phyloP scores from a whole-genome alignment of 2,797 vertebrate genomes.

The Sebastiscus tertius region DNA sequence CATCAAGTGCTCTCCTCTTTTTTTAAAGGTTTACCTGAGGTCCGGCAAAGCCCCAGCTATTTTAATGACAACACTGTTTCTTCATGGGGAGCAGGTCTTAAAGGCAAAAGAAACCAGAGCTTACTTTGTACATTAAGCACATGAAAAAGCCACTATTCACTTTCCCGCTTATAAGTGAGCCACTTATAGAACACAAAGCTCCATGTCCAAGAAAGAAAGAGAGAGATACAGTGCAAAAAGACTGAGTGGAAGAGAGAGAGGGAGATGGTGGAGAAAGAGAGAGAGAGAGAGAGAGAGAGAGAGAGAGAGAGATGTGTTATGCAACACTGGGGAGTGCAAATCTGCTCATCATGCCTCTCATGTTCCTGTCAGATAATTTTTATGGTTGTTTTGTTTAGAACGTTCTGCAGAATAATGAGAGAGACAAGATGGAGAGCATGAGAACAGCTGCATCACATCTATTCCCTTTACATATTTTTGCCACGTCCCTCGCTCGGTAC shows the following conservation, averaged over 20 bases:
- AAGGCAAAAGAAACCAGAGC: constrained; percentile 37
- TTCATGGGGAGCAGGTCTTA: constrained; percentile 39
- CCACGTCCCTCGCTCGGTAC: constrained; percentile 12
- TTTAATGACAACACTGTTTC: constrained; percentile 42
- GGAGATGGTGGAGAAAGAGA: not conserved
- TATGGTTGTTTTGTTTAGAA: constrained; percentile 72
- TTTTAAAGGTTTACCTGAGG: constrained; percentile 59
- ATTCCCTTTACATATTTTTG: constrained; percentile 19
- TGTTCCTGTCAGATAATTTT: constrained; percentile 75
- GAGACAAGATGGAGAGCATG: constrained; percentile 52
- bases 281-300: not conserved
- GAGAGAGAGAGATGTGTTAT: constrained; percentile 58
- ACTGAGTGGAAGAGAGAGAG: constrained; percentile 26
- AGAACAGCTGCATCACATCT: constrained; percentile 62
- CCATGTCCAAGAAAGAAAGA: constrained; percentile 63
- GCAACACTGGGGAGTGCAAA: constrained; percentile 76
- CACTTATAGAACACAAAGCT: constrained; percentile 69
- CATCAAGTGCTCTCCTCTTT: constrained; percentile 31
- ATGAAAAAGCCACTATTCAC: constrained; percentile 44
- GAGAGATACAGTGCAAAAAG: constrained; percentile 52
- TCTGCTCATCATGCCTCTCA: constrained; percentile 79
- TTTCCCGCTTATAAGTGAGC: constrained; percentile 54
- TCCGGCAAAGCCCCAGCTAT: constrained; percentile 18
- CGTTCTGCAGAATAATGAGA: constrained; percentile 56
- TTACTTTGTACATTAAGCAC: constrained; percentile 49